phyloP scores from a whole-genome alignment of 2,888 invertebrate genomes.

The Agrypnus murinus region DNA sequence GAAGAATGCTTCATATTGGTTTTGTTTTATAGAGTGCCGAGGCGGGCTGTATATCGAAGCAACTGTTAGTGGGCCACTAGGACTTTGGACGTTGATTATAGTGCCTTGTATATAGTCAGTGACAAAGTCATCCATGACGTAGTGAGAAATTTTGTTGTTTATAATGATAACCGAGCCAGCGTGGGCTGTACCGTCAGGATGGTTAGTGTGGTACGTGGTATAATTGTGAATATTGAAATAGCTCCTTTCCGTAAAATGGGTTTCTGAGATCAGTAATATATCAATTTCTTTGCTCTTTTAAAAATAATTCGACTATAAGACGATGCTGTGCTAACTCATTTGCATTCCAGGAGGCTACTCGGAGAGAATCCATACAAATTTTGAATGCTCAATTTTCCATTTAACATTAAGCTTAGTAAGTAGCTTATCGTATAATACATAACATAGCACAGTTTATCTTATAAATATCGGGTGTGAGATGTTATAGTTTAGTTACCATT shows the following conservation, averaged over 20 bases:
- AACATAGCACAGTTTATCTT: too few species aligned
- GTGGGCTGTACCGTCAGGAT: constrained; percentile 17
- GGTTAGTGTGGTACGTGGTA: neutral
- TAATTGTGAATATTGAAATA: neutral
- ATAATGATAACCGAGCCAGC: constrained; percentile 7
- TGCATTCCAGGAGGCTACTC: constrained; percentile 9
- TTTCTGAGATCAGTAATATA: too few species aligned
- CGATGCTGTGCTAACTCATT: constrained; percentile 3
- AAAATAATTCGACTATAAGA: neutral
- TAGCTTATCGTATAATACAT: too few species aligned
- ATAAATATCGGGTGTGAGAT: too few species aligned
- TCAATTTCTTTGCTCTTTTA: neutral
- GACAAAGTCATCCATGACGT: too few species aligned
- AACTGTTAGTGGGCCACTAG: neutral
- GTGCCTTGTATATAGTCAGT: too few species aligned
- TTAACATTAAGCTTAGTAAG: too few species aligned
- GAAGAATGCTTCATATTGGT: too few species aligned
- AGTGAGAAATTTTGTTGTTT: neutral
- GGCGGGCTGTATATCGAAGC: constrained; percentile 12
- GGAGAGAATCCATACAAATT: neutral
- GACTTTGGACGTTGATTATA: neutral
- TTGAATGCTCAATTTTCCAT: too few species aligned
- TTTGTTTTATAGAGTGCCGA: too few species aligned
- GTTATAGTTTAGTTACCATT: too few species aligned
- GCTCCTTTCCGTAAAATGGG: neutral